phyloP scores from a whole-genome alignment of 2,797 vertebrate species.

The Sarcophilus harrisii region DNA sequence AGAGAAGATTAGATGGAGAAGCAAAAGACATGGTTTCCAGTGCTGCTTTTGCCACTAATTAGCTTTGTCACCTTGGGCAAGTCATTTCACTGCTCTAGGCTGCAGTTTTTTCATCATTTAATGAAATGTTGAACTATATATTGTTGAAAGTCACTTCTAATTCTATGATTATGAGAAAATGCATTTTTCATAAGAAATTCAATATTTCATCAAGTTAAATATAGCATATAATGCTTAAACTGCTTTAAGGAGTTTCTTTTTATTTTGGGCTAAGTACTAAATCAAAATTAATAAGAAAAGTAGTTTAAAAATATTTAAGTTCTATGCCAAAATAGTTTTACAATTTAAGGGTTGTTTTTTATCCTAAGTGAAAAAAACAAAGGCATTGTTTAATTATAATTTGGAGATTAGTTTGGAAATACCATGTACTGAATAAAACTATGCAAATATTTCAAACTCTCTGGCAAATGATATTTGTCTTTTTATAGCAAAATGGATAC shows the following conservation, averaged over 20 bases:
- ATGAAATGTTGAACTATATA: not conserved
- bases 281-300: conserved; percentile 58
- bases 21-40: not conserved
- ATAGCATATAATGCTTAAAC: conserved; percentile 26
- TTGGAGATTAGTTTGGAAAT: conserved; percentile 8
- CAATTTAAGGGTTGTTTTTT: conserved; percentile 37
- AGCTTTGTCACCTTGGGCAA: not conserved
- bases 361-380: conserved; percentile 48
- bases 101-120: not conserved
- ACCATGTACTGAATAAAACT: not conserved
- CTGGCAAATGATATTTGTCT: conserved; percentile 7
- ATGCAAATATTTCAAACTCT: conserved; percentile 38
- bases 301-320: conserved; percentile 51
- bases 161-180: conserved; percentile 18
- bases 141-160: not conserved
- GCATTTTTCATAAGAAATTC: conserved; percentile 45
- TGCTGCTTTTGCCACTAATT: not conserved
- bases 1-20: not conserved
- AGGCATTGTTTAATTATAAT: conserved; percentile 32
- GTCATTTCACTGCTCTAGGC: not conserved
- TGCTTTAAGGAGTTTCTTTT: conserved; percentile 33
- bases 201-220: conserved; percentile 63
- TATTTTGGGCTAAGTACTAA: conserved; percentile 53
- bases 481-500: not conserved
- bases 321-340: conserved; percentile 46